Percentiles rank a stretch among this genome's conserved stretches.
These are phyloP conservation scores for Drosophila arawakana DNA, from an alignment of 1,140 invertebrate species.

Conservation along the genomic window DNA sequence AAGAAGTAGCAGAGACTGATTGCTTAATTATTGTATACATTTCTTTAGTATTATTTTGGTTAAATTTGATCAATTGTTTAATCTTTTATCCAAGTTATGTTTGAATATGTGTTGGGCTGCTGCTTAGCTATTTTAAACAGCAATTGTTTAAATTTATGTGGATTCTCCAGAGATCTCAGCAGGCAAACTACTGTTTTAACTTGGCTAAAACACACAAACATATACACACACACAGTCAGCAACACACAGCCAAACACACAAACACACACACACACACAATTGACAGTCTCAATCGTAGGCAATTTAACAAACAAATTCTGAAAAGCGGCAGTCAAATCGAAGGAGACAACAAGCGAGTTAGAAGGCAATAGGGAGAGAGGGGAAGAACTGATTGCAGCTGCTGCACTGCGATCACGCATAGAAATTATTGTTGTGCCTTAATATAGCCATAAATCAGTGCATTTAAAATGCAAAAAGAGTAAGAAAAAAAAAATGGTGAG, in stretches of 20 bases:
- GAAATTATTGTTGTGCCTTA: slow-evolving; percentile 82
- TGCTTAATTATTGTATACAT: too few relatives aligned
- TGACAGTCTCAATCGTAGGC: slow-evolving; percentile 25
- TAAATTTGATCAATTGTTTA: too few relatives aligned
- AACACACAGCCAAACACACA: background rate
- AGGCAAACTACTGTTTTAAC: slow-evolving; percentile 28
- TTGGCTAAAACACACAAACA: slow-evolving; percentile 30
- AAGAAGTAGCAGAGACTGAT: too few relatives aligned
- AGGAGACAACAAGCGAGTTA: background rate
- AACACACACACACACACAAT: background rate
- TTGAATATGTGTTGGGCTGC: background rate
- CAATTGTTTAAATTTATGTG: slow-evolving; percentile 2
- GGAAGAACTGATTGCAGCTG: slow-evolving; percentile 12
- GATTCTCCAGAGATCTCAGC: slow-evolving; percentile 3
- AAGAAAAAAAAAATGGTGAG: slow-evolving; percentile 14
- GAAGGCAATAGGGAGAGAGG: background rate
- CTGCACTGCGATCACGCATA: slow-evolving; percentile 74
- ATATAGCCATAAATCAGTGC: slow-evolving; percentile 81
- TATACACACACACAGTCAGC: background rate
- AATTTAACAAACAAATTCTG: slow-evolving; percentile 45
- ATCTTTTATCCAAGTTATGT: too few relatives aligned
- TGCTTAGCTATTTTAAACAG: background rate
- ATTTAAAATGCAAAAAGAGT: slow-evolving; percentile 68
- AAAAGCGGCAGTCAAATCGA: slow-evolving; percentile 19
- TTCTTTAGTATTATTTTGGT: too few relatives aligned